Evolutionary conservation across 2,113 vertebrate species (phyloP).

Genomic region (Lepus timidus): DNA sequence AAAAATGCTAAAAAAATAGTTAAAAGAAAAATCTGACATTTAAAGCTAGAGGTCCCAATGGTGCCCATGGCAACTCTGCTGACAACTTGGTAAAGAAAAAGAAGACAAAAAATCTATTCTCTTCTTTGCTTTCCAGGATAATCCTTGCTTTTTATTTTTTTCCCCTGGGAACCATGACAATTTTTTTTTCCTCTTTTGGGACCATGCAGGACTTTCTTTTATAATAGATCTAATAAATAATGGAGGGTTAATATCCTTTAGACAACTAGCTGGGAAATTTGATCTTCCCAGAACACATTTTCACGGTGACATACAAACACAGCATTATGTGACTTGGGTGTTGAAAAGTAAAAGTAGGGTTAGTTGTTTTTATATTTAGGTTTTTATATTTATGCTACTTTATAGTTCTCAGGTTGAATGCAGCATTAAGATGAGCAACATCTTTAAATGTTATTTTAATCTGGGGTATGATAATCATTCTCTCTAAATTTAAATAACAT

Average conservation of each 20-base stretch:
- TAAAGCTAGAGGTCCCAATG: conserved; percentile 79
- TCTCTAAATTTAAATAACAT: conserved; percentile 83
- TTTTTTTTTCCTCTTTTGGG: conserved; percentile 83
- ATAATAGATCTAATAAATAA: conserved; percentile 87
- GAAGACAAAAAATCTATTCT: conserved; percentile 82
- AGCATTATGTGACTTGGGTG: conserved; percentile 54
- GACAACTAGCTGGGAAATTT: conserved; percentile 82
- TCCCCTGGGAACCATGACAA: conserved; percentile 87
- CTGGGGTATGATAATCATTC: conserved; percentile 76
- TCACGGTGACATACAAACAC: conserved; percentile 68
- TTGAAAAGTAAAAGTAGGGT: conserved; percentile 69
- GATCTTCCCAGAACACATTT: conserved; percentile 83
- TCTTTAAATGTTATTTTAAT: conserved; percentile 80
- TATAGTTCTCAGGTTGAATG: conserved; percentile 60
- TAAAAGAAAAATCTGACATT: conserved; percentile 86
- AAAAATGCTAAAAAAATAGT: conserved; percentile 76
- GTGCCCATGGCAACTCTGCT: conserved; percentile 88
- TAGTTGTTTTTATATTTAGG: conserved; percentile 30
- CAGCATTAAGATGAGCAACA: conserved; percentile 57
- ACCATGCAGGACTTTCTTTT: conserved; percentile 83
- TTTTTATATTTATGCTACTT: conserved; percentile 54
- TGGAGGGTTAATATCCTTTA: conserved; percentile 81
- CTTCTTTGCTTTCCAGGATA: conserved; percentile 88
- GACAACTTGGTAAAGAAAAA: conserved; percentile 83
- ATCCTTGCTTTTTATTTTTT: conserved; percentile 87